phyloP scores from a whole-genome alignment of 2,888 invertebrate genomes.

The Priocnemis perturbator region DNA sequence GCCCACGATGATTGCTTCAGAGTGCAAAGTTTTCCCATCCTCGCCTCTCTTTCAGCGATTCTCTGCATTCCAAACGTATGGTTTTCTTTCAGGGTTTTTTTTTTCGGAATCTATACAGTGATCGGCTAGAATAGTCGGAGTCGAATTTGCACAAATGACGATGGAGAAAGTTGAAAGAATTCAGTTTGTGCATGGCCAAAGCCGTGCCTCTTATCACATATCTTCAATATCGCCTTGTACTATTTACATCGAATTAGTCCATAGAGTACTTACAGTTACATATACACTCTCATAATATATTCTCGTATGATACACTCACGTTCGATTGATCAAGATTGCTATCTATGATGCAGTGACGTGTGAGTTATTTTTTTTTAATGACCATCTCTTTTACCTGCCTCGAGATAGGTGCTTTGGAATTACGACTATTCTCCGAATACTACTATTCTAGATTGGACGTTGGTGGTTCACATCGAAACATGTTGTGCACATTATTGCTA shows the following conservation, averaged over 20 bases:
- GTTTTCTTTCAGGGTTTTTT: no score
- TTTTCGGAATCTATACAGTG: no score
- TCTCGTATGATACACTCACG: slow-evolving; percentile 36
- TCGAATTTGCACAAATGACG: slow-evolving; percentile 59
- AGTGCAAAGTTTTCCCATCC: no score
- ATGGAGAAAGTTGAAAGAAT: slow-evolving; percentile 65
- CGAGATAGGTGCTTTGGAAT: slow-evolving; percentile 25
- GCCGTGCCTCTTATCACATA: slow-evolving; percentile 72
- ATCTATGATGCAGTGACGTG: neutral
- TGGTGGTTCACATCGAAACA: slow-evolving; percentile 50
- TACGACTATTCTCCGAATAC: slow-evolving; percentile 35
- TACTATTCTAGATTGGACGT: slow-evolving; percentile 56
- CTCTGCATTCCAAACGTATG: no score
- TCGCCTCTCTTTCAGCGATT: no score
- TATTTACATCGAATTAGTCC: slow-evolving; percentile 61
- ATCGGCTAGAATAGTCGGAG: neutral
- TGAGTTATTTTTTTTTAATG: slow-evolving; percentile 7
- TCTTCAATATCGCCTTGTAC: slow-evolving; percentile 50
- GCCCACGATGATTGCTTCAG: no score
- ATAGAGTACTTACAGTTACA: slow-evolving; percentile 48
- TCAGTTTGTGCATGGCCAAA: slow-evolving; percentile 69
- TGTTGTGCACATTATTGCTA: slow-evolving; percentile 61
- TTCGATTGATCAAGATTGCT: slow-evolving; percentile 8
- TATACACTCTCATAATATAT: slow-evolving; percentile 30
- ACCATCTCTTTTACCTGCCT: neutral